These are phyloP conservation scores for Adineta ricciae DNA, from an alignment of 2,888 invertebrate species.

Conservation along the genomic window DNA sequence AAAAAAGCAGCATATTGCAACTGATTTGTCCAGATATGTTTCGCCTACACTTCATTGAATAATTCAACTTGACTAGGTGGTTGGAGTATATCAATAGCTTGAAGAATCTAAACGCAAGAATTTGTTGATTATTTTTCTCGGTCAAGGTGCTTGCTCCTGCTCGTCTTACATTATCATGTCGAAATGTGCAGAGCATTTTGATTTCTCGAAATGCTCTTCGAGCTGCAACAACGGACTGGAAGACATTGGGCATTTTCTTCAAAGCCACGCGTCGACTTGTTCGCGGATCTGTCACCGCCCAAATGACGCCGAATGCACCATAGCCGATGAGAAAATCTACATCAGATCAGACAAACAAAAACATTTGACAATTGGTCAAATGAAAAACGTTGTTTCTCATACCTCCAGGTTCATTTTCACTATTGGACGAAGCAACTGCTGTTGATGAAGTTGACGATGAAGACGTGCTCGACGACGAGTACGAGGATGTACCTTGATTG, in stretches of 20 bases:
- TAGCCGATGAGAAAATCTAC: constrained; percentile 62
- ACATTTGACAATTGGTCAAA: too few relatives aligned
- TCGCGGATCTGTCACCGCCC: constrained; percentile 98
- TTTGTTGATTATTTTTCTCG: not conserved
- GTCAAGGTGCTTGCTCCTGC: too few relatives aligned
- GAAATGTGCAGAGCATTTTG: constrained; percentile 97
- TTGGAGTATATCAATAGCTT: constrained; percentile 92
- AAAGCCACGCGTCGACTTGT: constrained; percentile 93
- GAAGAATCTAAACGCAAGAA: constrained; percentile 61
- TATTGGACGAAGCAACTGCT: not conserved
- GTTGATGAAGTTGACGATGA: not conserved
- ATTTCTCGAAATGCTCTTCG: constrained; percentile 96
- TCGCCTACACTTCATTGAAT: constrained; percentile 27
- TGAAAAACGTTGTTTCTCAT: too few relatives aligned
- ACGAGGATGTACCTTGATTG: not conserved
- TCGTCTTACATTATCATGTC: constrained; percentile 81
- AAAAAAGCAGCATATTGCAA: not conserved
- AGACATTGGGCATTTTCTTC: constrained; percentile 98
- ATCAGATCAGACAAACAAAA: too few relatives aligned
- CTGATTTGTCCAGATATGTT: not conserved
- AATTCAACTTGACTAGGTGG: constrained; percentile 79
- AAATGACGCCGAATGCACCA: constrained; percentile 98
- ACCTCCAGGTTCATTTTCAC: not conserved
- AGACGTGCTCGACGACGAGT: not conserved
- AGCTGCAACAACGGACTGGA: constrained; percentile 96